These are phyloP conservation scores for Atherinomorus stipes DNA, from an alignment of 2,113 vertebrate genomes.

Conservation along the genomic window DNA sequence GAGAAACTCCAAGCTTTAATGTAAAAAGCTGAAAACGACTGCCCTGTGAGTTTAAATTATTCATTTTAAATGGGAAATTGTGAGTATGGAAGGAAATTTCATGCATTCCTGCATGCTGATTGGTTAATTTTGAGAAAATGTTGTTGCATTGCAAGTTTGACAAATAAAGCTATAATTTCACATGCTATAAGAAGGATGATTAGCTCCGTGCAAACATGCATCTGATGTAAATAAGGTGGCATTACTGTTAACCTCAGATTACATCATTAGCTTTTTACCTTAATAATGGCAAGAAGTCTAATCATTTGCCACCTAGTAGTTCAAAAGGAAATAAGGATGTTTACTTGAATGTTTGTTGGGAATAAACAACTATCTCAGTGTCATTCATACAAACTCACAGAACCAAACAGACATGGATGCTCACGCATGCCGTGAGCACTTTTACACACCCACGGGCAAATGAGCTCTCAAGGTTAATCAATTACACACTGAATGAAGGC, in stretches of 20 bases:
- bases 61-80: constrained; percentile 28
- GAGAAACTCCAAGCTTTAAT: constrained; percentile 1
- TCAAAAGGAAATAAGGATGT: constrained; percentile 56
- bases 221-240: constrained; percentile 21
- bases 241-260: constrained; percentile 18
- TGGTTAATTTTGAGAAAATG: neutral
- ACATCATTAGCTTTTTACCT: constrained; percentile 51
- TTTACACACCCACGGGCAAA: constrained; percentile 49
- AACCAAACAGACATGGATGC: constrained; percentile 15
- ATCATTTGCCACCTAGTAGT: constrained; percentile 67
- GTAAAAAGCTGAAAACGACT: constrained; percentile 15
- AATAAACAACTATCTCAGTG: constrained; percentile 16
- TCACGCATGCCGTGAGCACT: constrained; percentile 30
- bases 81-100: constrained; percentile 7
- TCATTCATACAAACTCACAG: constrained; percentile 26
- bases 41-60: constrained; percentile 20
- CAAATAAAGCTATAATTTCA: neutral
- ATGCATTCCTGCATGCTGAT: constrained; percentile 28
- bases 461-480: constrained; percentile 64
- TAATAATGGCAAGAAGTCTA: constrained; percentile 53
- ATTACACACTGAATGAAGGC: constrained; percentile 49
- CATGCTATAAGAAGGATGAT: constrained; percentile 34
- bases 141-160: neutral
- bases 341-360: constrained; percentile 35
- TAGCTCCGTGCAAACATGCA: constrained; percentile 47